Base-by-base conservation (phyloP, 92 coral and sea anemone species). In the Parazoanthus darwini region DNA sequence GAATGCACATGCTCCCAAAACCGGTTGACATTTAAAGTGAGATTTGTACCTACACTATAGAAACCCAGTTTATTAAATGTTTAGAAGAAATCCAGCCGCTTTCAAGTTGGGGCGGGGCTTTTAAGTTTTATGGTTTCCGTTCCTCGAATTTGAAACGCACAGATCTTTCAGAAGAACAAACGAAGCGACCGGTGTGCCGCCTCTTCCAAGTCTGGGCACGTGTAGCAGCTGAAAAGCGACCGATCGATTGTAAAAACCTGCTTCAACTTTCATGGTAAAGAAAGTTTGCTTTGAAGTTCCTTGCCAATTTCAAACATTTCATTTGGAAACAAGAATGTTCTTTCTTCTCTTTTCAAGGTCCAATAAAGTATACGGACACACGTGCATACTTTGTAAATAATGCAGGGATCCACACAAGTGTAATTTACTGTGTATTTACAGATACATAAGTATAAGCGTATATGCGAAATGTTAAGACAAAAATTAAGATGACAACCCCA, bases 1-100 rank as follows among this genome's bases (percentile, higher is more conserved):
- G 26, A 65, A 65, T 82, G 77, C 86, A 82, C 86, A 66, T 82
- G 86, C 76, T 68, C 39, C 18, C 11, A 66, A 78, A n/a, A 23
- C 77, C n/a, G 25, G 83, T 36, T 79, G 83, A 79, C 66, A 4
- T 65, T 82, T 33, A 65, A 26, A 66, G 46, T 20, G 50, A 68
- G 38, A n/a, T 82, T 82, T 42, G 54, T 82, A 82, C 37, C 22
- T 39, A 65, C 39, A 3, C 76, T 66, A 66, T 29, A 70, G 79
- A 70, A 71, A 44, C 87, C 26, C 14, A 71, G 39, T 23, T 67
- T 71, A 29, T 44, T 43, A 50, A 50, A 84, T 70, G 54, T 26
- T 66, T 38, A 42, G 37, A 42, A 46, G 23, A 82, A 23, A 82
- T 39, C 77, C 65, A 26, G 58, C 22, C 59, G 77, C 37, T 51